Evolutionary conservation across 2,113 vertebrate species (phyloP).

Genomic region (Neolamprologus kungweensis): DNA sequence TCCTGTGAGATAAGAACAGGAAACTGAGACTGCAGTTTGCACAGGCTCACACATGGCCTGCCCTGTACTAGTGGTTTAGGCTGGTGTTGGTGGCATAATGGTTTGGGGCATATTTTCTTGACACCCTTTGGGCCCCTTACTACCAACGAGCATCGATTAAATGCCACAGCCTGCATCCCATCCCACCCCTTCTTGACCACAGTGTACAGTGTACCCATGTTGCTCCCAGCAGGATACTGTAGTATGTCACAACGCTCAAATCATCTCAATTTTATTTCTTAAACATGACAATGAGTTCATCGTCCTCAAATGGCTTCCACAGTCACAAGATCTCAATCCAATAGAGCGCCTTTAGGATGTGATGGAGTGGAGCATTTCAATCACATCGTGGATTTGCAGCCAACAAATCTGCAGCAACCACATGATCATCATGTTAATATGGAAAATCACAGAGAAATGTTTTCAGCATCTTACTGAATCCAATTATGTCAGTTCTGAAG

Average conservation of each 20-base stretch:
- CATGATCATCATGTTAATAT: neutral
- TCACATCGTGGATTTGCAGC: neutral
- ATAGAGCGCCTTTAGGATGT: neutral
- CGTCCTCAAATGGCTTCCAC: neutral
- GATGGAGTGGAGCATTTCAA: neutral
- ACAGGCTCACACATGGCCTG: neutral
- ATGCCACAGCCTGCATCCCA: neutral
- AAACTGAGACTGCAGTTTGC: neutral
- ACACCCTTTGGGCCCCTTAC: neutral
- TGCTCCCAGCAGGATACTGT: neutral
- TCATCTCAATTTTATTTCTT: accelerated
- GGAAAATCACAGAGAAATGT: neutral
- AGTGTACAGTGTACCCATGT: neutral
- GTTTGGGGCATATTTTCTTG: neutral
- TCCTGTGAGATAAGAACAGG: neutral
- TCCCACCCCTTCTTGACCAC: neutral
- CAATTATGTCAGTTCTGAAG: neutral
- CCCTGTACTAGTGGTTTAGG: neutral
- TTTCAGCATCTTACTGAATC: neutral
- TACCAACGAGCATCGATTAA: neutral
- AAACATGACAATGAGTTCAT: accelerated
- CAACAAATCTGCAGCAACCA: neutral
- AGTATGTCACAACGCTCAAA: neutral
- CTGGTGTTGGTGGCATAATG: neutral
- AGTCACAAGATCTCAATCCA: neutral